These are phyloP conservation scores for Trissolcus brochymenae DNA, from an alignment of 2,888 invertebrate genomes.

Conservation along the genomic window DNA sequence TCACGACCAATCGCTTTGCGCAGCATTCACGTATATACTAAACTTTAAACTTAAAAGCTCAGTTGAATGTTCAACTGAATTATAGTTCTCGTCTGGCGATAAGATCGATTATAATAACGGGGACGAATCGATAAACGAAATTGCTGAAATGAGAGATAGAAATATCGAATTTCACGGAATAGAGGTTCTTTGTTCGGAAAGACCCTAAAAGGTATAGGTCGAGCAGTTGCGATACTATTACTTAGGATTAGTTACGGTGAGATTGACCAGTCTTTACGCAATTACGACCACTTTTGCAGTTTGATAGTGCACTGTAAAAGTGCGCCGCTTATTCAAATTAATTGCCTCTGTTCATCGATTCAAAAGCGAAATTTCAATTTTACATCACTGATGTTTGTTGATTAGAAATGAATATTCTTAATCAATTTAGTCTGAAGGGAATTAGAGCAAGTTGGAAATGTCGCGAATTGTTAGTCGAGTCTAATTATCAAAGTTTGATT, in stretches of 20 bases:
- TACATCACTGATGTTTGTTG: too few species aligned
- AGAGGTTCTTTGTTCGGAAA: conserved; percentile 35
- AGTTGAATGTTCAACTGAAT: conserved; percentile 1
- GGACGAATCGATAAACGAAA: conserved; percentile 21
- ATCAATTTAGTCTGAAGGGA: not conserved
- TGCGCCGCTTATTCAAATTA: not conserved
- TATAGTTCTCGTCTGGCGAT: not conserved
- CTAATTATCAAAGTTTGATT: conserved; percentile 35
- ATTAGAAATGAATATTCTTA: too few species aligned
- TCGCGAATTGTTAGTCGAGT: conserved; percentile 10
- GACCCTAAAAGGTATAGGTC: conserved; percentile 39
- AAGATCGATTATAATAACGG: conserved; percentile 4
- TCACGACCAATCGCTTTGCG: not conserved
- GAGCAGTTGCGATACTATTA: conserved; percentile 50
- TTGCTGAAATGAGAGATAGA: conserved; percentile 26
- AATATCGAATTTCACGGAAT: conserved; percentile 44
- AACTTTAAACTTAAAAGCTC: not conserved
- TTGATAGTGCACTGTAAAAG: not conserved
- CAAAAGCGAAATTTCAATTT: conserved; percentile 1
- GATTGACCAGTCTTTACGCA: conserved; percentile 43
- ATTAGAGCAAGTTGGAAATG: conserved; percentile 1
- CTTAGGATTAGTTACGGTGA: conserved; percentile 53
- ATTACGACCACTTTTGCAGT: conserved; percentile 24
- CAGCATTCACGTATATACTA: not conserved
- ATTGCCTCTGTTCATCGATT: not conserved